Evolutionary conservation across 2,113 vertebrate species (phyloP).

Genomic region (Microcebus griseorufus): DNA sequence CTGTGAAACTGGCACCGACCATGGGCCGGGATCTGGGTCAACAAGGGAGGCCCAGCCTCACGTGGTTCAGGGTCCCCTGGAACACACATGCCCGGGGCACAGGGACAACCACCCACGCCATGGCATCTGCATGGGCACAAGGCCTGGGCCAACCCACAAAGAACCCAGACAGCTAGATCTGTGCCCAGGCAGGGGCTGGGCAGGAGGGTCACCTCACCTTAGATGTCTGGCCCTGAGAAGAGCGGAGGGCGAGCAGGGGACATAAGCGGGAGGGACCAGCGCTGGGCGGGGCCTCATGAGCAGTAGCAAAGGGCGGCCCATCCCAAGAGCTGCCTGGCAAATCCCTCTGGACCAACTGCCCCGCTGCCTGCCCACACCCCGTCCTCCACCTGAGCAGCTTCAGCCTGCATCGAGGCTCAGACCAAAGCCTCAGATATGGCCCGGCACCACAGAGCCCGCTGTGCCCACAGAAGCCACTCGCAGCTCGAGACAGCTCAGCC

Average conservation of each 20-base stretch:
- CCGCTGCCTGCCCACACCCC: accelerated
- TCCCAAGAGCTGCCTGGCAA: background rate
- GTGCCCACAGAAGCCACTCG: background rate
- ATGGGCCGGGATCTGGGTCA: background rate
- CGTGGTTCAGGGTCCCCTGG: background rate
- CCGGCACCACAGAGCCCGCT: background rate
- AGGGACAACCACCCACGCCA: background rate
- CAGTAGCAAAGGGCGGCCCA: background rate
- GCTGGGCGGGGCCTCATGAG: accelerated
- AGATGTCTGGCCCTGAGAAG: background rate
- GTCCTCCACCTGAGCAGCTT: background rate
- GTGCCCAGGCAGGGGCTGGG: background rate
- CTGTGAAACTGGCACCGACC: background rate
- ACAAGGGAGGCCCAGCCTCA: background rate
- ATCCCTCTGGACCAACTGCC: background rate
- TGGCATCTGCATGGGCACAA: background rate
- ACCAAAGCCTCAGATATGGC: background rate
- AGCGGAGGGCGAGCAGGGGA: accelerated
- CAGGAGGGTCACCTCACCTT: accelerated
- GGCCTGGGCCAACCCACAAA: background rate
- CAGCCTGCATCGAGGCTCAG: background rate
- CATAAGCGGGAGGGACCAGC: background rate
- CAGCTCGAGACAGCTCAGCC: accelerated
- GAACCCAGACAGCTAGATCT: background rate
- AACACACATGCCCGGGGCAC: background rate